Evolutionary conservation across 2,113 vertebrate genomes (phyloP), one percentile per base, ranked within the genome.

Genomic region (Monopterus albus): DNA sequence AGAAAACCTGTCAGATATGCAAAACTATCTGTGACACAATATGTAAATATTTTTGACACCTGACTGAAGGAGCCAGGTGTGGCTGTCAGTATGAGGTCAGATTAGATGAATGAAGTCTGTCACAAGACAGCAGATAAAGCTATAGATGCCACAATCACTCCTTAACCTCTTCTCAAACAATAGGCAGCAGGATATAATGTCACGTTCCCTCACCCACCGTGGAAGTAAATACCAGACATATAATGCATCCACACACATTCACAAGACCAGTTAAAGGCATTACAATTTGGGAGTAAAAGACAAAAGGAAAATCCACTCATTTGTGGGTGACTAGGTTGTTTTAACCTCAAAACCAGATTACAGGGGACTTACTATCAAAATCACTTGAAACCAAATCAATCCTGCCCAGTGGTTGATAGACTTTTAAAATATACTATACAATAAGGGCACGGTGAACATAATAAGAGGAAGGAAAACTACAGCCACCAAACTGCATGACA

Each of bases 321-420:
- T 51, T 72, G 61, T 46, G 57, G 49, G 57, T 72, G 89, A 92
- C 76, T 89, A 87, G 90, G 90, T 91, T 91, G 88, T 33, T n/a
- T 50, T 40, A 75, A 77, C 70, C 40, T 59, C 35, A 47, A 64
- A 85, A 88, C 75, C 71, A 73, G 80, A 87, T 82, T 68, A 82
- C 85, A 71, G 47, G 38, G 61, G 71, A 69, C 72, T 65, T 45
- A 43, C 42, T 62, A 76, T 79, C 62, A 45, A 75, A 86, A 78
- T 84, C 69, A 72, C 60, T 75, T 61, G 62, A 74, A 82, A 77
- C 50, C 29, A 65, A 66, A 89, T 89, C 79, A 81, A 61, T 83
- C 68, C 69, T 75, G 76, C 86, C 57, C 42, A 49, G 64, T 4
- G 51, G 58, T 61, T 79, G 78, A 71, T 57, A 59, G 61, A 73